Base-by-base conservation (phyloP, 2,113 vertebrate genomes). In the Syngnathus typhle region DNA sequence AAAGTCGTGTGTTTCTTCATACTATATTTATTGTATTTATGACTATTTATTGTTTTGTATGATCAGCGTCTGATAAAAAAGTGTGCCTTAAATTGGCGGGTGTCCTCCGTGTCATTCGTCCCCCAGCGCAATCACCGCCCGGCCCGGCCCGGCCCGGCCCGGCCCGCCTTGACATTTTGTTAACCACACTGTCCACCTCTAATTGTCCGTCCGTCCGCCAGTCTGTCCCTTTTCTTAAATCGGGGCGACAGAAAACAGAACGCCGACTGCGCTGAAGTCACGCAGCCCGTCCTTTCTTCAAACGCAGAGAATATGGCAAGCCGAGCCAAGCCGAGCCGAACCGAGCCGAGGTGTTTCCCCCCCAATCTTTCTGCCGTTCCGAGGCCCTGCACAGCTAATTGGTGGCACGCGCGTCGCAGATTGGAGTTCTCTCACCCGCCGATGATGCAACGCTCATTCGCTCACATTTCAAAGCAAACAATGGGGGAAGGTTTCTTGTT, bases 281-380 rank as follows among this genome's bases (percentile, higher is more conserved):
- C 27, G 61, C 46, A 67, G 61, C 15, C 52, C 43, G 36, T 56
- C 3, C 49, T 75, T 60, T 43, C 0, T 43, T 15, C 44, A 46
- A 46, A 47, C 15, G 18, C 15, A 47, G 44, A 46, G 13, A 60
- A 63, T 15, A 13, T 60, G 64, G 47, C 47, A 64, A 32, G 27
- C 27, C 27, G 27, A 32, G 27, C 27, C 47, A 64, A 32, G 27
- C 27, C 27, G 27, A 32, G 27, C 27, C 27, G 27, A 32, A 3
- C 27, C 27, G 27, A 32, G 27, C 27, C 27, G 90, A 91, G 84
- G 55, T 87, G 90, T 91, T 81, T 91, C 91, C 90, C 88, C 89
- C 83, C 52, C 89, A 91, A 90, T 60, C 85, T 77, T 88, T 78
- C 68, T 60, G 51, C 61, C 66, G 27, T 80, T 41, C 6, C 62